Evolutionary conservation across 2,113 vertebrate genomes (phyloP), one percentile per base, ranked within the genome.

Genomic region (Ophthalmolycus amberensis): DNA sequence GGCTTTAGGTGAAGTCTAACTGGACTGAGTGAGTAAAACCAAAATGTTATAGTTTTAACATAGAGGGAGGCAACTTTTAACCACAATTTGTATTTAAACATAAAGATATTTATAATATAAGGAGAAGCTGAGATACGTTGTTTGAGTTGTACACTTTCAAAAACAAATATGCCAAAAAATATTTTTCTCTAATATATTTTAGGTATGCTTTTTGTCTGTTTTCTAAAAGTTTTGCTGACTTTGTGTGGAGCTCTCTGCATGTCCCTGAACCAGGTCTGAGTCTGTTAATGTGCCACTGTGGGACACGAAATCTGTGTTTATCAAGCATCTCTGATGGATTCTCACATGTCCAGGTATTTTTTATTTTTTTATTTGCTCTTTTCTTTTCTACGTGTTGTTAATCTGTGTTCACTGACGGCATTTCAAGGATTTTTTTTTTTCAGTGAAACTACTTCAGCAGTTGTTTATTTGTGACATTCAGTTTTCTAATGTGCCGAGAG

Each of bases 111-210:
- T 91, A 89, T 90, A 79, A 88, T 85, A 77, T 71, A 79, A 86
- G 82, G 70, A 83, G 63, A 68, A 64, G 62, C 79, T 74, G 73
- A 88, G 58, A 70, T 56, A 66, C 62, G 15, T 44, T 72, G 22
- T 72, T n/a, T 82, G 70, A 77, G 58, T 58, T 89, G 78, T 88
- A 79, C 48, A 91, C 74, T 81, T 79, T 80, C 29, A 52, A 72
- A 86, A 71, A 73, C 34, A 83, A 85, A 86, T 70, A 87, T 79
- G 54, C 80, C 81, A 70, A 52, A 85, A 67, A 86, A 63, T 89
- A 91, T 88, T 90, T 92, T 91, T 90, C 78, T 79, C 84, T 91
- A 88, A 91, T 91, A 90, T 89, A 92, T 90, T 93, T 90, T 90
- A 80, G 72, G 63, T 84, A 82, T 48, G 63, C 62, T 67, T 77